Evolutionary conservation across 2,888 invertebrate genomes (phyloP).

Genomic region (Imbricaverruca yamaguchii): DNA sequence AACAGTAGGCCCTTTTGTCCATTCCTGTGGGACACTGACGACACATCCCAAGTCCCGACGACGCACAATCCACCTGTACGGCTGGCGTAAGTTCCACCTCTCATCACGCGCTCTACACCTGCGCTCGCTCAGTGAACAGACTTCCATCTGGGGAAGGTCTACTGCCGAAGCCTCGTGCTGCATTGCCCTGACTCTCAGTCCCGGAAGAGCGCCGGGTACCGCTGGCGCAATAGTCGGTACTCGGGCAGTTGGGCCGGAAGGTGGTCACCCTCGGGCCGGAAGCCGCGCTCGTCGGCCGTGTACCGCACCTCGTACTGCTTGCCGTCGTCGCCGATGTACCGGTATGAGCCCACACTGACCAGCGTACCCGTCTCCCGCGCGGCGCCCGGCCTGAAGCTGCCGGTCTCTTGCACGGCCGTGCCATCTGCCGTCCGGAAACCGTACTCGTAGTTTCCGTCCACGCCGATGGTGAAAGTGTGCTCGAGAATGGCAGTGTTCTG

Average conservation of each 20-base stretch:
- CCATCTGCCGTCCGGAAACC: constrained; percentile 8
- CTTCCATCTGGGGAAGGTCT: too few relatives aligned
- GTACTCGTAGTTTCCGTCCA: constrained; percentile 19
- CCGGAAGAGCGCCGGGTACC: too few relatives aligned
- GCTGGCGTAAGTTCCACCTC: too few relatives aligned
- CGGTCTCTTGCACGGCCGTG: constrained; percentile 23
- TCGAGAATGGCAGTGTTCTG: too few relatives aligned
- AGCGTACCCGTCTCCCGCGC: not conserved
- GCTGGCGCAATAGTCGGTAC: not conserved
- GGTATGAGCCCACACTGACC: constrained; percentile 23
- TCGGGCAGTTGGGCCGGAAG: not conserved
- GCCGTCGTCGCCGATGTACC: constrained; percentile 25
- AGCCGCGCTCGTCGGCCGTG: constrained; percentile 26
- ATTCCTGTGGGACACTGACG: too few relatives aligned
- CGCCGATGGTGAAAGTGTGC: constrained; percentile 20
- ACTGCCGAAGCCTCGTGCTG: too few relatives aligned
- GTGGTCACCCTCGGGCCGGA: constrained; percentile 21
- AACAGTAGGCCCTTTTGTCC: too few relatives aligned
- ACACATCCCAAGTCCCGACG: too few relatives aligned
- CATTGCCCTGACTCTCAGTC: too few relatives aligned
- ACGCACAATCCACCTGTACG: too few relatives aligned
- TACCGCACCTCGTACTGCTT: constrained; percentile 24
- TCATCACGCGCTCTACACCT: too few relatives aligned
- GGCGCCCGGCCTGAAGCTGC: constrained; percentile 17
- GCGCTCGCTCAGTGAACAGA: too few relatives aligned